phyloP scores from a whole-genome alignment of 2,888 invertebrate species.

The Drosophila merina region DNA sequence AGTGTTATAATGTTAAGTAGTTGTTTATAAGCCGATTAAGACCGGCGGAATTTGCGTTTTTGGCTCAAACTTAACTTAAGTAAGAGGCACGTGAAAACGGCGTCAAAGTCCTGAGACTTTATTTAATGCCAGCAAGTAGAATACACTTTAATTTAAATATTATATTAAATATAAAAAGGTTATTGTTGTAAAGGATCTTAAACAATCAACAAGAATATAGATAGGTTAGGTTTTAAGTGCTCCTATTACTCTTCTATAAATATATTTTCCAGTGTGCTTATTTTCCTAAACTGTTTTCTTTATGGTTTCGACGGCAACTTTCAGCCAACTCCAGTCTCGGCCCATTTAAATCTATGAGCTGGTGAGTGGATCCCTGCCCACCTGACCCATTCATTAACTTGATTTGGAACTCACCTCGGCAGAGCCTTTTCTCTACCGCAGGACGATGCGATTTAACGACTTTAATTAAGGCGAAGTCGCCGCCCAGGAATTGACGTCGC shows the following conservation, averaged over 20 bases:
- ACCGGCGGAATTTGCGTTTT: slow-evolving; percentile 24
- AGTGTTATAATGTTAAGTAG: slow-evolving; percentile 72
- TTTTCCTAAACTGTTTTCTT: slow-evolving; percentile 18
- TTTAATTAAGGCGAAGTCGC: slow-evolving; percentile 70
- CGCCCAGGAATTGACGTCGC: slow-evolving; percentile 63
- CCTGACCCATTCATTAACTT: slow-evolving; percentile 67
- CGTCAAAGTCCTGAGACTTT: background rate
- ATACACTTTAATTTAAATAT: too few relatives aligned
- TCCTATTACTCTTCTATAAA: background rate
- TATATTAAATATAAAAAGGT: too few relatives aligned
- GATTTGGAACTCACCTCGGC: slow-evolving; percentile 55
- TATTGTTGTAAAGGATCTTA: too few relatives aligned
- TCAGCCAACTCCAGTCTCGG: background rate
- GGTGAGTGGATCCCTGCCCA: slow-evolving; percentile 53
- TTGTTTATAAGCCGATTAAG: slow-evolving; percentile 70
- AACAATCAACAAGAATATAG: too few relatives aligned
- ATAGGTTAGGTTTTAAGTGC: too few relatives aligned
- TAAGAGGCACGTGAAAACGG: background rate
- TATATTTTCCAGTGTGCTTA: background rate
- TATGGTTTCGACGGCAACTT: slow-evolving; percentile 23
- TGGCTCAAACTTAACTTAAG: background rate
- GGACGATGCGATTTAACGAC: slow-evolving; percentile 60
- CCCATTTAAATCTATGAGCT: slow-evolving; percentile 69
- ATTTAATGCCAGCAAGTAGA: background rate
- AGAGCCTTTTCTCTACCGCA: slow-evolving; percentile 5